Evolutionary conservation across 2,888 invertebrate species (phyloP), one percentile per base, ranked within the genome.

Genomic region (Pyrrhia umbra): DNA sequence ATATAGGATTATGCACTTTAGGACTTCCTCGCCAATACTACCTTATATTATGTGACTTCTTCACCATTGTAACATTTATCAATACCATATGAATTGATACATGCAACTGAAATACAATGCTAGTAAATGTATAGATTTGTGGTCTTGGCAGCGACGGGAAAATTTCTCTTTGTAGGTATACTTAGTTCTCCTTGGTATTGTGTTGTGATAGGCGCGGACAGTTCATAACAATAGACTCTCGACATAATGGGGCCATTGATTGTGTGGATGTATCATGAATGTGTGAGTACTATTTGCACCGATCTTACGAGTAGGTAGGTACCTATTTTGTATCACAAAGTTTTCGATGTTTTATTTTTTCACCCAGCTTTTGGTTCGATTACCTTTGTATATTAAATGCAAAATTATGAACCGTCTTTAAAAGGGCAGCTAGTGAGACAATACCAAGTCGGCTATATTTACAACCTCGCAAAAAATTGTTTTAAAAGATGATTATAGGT

Each of bases 241-340:
- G 88, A 90, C 90, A 89, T 90, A 94, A 94, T 92, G 92, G 92
- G 90, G 89, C 88, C 92, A 92, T 91, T 92, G 92, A 94, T 92
- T 92, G 90, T 92, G 85, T 86, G 87, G 85, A 87, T 88, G 88
- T 88, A 83, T 82, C 81, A 74, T 84, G 81, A 82, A 85, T 88
- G 87, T 88, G 89, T 85, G 88, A 83, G 84, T 87, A 83, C 83
- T 85, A 84, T 86, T 85, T 84, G 85, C 83, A 84, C 80, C 71
- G 74, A 84, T 87, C 81, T 81, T 79, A 79, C 70, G 81, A 79
- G 76, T n/a, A n/a, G n/a, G n/a, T n/a, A n/a, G n/a, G n/a, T 75
- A 77, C 80, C 79, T 82, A 84, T 84, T 82, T 80, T 79, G 77
- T 79, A 81, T 81, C 79, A n/a, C n/a, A 81, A 81, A 71, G 77